Conservation (phyloP, 2,113 vertebrate species). For the Bettongia penicillata region DNA sequence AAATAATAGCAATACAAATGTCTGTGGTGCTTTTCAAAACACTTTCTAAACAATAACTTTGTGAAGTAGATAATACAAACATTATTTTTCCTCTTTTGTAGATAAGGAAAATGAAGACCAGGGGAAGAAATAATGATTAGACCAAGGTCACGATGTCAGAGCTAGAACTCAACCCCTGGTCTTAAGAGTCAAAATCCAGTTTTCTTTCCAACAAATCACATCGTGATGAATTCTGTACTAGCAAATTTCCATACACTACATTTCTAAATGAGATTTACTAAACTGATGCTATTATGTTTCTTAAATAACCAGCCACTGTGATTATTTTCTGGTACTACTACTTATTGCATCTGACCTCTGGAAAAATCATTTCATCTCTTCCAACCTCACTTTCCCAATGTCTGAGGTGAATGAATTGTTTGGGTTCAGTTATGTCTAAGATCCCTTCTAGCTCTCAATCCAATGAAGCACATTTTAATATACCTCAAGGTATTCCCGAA, state of each 20-base stretch:
- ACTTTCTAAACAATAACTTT: not conserved
- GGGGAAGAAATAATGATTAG: not conserved
- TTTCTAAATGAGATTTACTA: not conserved
- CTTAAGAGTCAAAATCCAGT: not conserved
- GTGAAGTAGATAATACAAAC: not conserved
- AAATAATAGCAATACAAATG: not conserved
- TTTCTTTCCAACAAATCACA: not conserved
- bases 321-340: not conserved
- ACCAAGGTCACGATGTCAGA: not conserved
- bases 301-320: not conserved
- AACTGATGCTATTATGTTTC: not conserved
- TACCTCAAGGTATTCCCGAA: slow-evolving; percentile 90
- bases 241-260: not conserved
- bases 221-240: not conserved
- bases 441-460: not conserved
- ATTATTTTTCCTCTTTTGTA: not conserved
- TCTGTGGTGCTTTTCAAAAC: not conserved
- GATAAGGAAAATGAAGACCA: not conserved
- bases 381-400: not conserved
- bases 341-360: not conserved
- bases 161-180: not conserved
- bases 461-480: slow-evolving; percentile 21
- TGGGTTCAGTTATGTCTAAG: not conserved
- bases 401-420: not conserved
- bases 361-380: not conserved